These are phyloP conservation scores for Morone saxatilis DNA, from an alignment of 2,113 vertebrate genomes.

Conservation along the genomic window DNA sequence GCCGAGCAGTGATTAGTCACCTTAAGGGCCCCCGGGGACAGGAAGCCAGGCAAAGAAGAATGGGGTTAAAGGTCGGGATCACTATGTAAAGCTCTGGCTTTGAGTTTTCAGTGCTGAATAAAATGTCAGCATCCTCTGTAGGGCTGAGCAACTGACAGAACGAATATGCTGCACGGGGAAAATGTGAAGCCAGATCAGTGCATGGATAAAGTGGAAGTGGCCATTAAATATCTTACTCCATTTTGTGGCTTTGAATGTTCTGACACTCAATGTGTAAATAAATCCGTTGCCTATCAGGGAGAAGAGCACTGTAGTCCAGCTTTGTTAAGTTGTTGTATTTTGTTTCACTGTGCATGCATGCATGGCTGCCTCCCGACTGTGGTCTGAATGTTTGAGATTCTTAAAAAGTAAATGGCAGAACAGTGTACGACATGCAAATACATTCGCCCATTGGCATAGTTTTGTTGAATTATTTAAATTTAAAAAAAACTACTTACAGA, in stretches of 20 bases:
- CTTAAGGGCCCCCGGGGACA: constrained; percentile 20
- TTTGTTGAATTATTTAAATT: constrained; percentile 46
- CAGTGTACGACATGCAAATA: constrained; percentile 12
- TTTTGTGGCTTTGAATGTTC: neutral
- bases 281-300: neutral
- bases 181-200: neutral
- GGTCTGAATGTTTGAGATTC: constrained; percentile 27
- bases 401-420: constrained; percentile 26
- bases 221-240: neutral
- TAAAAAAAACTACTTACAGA: neutral
- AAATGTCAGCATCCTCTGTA: constrained; percentile 54
- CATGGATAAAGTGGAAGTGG: neutral
- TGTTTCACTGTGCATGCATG: neutral
- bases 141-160: constrained; percentile 16
- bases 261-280: neutral
- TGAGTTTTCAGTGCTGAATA: constrained; percentile 32
- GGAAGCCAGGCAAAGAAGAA: constrained; percentile 29
- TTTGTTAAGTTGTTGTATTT: constrained; percentile 13
- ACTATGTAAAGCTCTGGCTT: constrained; percentile 25
- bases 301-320: neutral
- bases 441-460: constrained; percentile 14
- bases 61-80: constrained; percentile 63
- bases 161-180: neutral
- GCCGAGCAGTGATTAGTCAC: constrained; percentile 50
- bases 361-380: neutral